A percentile compares a stretch with the other conserved stretches of the same genome.
Evolutionary conservation across 2,888 invertebrate genomes (phyloP).

Genomic region (Pristionchus exspectatus): DNA sequence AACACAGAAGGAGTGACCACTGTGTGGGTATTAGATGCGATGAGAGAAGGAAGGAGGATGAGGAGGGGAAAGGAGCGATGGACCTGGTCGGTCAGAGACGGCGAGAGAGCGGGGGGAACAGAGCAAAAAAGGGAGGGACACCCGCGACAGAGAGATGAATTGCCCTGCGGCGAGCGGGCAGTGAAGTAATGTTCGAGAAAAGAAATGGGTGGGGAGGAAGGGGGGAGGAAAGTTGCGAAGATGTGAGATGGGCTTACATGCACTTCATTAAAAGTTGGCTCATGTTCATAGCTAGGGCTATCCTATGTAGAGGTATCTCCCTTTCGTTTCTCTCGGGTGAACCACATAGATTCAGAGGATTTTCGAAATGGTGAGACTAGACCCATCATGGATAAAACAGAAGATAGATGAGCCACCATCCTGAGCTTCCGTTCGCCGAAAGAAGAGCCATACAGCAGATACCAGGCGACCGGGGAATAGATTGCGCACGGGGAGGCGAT

Average conservation of each 20-base stretch:
- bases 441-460: background rate
- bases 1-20: background rate
- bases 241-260: no score
- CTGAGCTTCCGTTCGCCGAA: no score
- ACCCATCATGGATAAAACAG: no score
- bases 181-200: background rate
- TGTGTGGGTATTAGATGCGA: slow-evolving; percentile 19
- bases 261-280: no score
- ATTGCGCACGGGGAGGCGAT: background rate
- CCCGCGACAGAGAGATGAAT: background rate
- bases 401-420: no score
- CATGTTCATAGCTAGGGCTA: no score
- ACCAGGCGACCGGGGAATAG: background rate
- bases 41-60: background rate
- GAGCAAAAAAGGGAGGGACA: slow-evolving; percentile 23
- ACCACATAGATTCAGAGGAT: no score
- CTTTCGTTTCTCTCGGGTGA: no score
- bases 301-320: no score
- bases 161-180: background rate
- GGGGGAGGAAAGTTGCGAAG: background rate
- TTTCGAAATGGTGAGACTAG: no score
- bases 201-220: background rate
- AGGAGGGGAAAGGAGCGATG: no score
- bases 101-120: background rate
- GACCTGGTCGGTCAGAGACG: background rate